Percentiles rank a stretch among this genome's conserved stretches.
phyloP scores from a whole-genome alignment of 2,113 vertebrate genomes.

The Dipodomys ordii region DNA sequence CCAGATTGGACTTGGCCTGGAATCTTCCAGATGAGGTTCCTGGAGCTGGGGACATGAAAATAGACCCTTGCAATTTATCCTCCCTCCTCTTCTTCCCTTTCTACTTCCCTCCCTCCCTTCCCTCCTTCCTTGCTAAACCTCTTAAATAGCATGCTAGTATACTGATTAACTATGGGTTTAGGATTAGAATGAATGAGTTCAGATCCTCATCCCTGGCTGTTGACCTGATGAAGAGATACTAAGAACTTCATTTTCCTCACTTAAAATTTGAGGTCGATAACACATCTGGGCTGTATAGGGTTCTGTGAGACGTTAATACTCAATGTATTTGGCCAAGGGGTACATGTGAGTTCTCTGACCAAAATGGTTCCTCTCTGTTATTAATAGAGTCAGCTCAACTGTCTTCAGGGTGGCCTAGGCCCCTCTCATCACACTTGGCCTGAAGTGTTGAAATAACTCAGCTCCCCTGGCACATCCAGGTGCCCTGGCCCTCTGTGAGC shows the following conservation, averaged over 20 bases:
- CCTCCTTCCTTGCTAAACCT: neutral
- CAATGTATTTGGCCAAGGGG: neutral
- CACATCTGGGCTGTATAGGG: no score
- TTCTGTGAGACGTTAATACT: neutral
- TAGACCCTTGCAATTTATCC: neutral
- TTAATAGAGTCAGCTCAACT: neutral
- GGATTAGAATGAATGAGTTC: neutral
- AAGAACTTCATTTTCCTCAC: neutral
- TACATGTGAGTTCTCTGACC: neutral
- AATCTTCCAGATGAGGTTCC: neutral
- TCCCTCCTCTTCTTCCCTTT: neutral
- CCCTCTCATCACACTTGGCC: neutral
- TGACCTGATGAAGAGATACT: neutral
- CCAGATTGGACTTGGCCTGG: neutral
- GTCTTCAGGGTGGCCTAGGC: no score
- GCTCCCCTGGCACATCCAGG: neutral
- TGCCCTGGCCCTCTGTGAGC: neutral
- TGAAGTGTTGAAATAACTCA: rapidly evolving
- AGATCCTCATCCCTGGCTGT: neutral
- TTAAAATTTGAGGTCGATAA: neutral
- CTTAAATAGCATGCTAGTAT: neutral
- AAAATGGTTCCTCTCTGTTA: neutral
- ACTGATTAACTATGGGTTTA: neutral
- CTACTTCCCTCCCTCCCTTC: no score
- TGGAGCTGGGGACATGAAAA: neutral